Percentiles rank a stretch among this genome's conserved stretches.
Evolutionary conservation across 2,113 vertebrate genomes (phyloP).

Genomic region (Mus pahari): DNA sequence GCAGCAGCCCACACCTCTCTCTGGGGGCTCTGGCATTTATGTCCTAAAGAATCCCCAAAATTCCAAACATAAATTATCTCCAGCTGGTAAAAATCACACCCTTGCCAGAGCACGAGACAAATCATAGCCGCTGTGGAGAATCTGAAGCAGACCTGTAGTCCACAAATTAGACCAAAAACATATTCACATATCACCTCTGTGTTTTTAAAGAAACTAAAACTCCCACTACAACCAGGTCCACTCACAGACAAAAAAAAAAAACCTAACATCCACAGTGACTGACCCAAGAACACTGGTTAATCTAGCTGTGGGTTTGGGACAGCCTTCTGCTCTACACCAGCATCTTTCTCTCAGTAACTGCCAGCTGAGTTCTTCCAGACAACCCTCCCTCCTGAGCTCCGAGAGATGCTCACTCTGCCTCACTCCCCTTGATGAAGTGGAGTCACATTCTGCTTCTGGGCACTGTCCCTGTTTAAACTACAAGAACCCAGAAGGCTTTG

Average conservation of each 20-base stretch:
- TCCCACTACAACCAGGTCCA: not conserved
- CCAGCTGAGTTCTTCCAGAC: not conserved
- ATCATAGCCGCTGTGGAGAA: no score
- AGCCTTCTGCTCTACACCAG: not conserved
- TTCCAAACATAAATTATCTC: no score
- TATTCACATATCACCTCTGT: no score
- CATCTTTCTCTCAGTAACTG: not conserved
- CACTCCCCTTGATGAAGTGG: not conserved
- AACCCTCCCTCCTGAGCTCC: no score
- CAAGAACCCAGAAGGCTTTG: not conserved
- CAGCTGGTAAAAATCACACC: no score
- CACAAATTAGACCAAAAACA: no score
- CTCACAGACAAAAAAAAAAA: conserved; percentile 14
- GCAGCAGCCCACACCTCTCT: no score
- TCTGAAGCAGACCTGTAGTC: no score
- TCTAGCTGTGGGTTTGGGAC: not conserved
- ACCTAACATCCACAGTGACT: not conserved
- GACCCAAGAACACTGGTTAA: not conserved
- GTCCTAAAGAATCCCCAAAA: no score
- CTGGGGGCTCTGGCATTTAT: no score
- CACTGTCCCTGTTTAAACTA: not conserved
- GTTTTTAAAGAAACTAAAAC: no score
- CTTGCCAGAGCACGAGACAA: no score
- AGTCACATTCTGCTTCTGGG: not conserved
- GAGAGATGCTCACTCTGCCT: not conserved